A percentile compares a stretch with the other conserved stretches of the same genome.
phyloP scores from a whole-genome alignment of 2,797 vertebrate species.

The Distichodus sexfasciatus region DNA sequence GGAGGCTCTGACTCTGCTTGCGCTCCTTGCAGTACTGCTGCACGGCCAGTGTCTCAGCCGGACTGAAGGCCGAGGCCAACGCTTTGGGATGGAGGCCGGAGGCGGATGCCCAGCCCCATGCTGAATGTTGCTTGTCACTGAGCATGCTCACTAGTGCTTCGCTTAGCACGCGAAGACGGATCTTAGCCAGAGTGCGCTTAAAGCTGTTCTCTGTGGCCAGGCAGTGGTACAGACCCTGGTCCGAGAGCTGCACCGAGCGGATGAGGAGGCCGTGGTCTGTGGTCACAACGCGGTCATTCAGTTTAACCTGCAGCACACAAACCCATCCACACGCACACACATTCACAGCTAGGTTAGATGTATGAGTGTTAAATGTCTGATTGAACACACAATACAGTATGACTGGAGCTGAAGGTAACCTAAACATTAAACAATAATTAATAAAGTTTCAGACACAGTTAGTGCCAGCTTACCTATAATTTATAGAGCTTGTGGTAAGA shows the following conservation, averaged over 20 bases:
- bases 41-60: conserved; percentile 87
- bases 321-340: background rate
- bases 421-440: conserved; percentile 24
- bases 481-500: no score
- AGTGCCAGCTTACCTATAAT: no score
- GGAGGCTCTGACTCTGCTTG: conserved; percentile 76
- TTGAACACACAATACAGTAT: no score
- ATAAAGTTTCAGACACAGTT: no score
- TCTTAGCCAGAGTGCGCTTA: conserved; percentile 93
- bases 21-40: conserved; percentile 96
- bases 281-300: conserved; percentile 87
- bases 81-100: conserved; percentile 86
- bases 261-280: conserved; percentile 94
- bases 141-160: conserved; percentile 82
- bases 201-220: conserved; percentile 92
- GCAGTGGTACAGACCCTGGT: conserved; percentile 95
- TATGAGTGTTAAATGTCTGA: no score
- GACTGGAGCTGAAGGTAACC: no score
- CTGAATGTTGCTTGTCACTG: conserved; percentile 85
- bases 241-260: conserved; percentile 83
- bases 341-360: no score
- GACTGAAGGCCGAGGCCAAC: conserved; percentile 83
- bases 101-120: conserved; percentile 90
- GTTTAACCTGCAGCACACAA: conserved; percentile 89
- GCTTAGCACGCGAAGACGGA: conserved; percentile 88